A percentile compares a stretch with the other conserved stretches of the same genome.
These are phyloP conservation scores for Myotis findleyi DNA, from an alignment of 2,797 vertebrate species.

Conservation along the genomic window DNA sequence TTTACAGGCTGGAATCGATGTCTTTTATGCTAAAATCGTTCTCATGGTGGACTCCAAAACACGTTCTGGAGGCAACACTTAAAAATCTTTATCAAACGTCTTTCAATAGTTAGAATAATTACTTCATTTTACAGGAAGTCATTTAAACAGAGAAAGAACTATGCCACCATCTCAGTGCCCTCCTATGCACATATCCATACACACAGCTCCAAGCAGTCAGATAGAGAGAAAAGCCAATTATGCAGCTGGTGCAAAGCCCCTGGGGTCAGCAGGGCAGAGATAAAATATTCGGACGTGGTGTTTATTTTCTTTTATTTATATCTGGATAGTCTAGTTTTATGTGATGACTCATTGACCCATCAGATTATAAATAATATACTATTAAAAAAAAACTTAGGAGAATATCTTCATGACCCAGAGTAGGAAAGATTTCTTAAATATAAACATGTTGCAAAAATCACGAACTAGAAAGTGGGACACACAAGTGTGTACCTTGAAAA, in stretches of 20 bases:
- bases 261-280: background rate
- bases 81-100: background rate
- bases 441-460: background rate
- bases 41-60: background rate
- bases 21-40: constrained; percentile 49
- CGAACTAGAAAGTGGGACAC: background rate
- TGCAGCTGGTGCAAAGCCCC: no score
- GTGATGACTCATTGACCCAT: background rate
- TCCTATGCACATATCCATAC: background rate
- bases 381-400: background rate
- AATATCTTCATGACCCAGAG: background rate
- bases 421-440: background rate
- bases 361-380: background rate
- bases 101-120: background rate
- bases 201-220: background rate
- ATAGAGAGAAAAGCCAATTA: background rate
- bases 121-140: background rate
- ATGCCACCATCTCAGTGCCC: no score
- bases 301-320: background rate
- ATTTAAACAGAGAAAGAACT: background rate
- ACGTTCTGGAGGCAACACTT: background rate
- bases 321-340: background rate
- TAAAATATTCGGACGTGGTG: background rate
- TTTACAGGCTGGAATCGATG: constrained; percentile 6
- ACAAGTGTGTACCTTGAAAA: background rate